Conservation (phyloP, 2,113 vertebrate species). For the Cercocebus atys region DNA sequence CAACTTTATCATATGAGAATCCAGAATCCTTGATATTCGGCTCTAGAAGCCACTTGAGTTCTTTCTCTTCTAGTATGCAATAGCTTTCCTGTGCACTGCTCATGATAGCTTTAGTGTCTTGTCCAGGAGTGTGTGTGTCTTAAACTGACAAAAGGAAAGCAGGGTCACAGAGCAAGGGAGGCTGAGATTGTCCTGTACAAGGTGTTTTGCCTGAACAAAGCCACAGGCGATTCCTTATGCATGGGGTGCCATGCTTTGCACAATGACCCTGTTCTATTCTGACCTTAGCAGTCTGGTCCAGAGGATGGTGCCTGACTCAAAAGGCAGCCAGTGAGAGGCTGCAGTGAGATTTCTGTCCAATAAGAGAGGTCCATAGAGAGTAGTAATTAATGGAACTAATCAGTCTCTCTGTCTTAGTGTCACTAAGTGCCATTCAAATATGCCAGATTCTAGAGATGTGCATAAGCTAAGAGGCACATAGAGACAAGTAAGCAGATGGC, state of each 20-base stretch:
- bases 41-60: neutral
- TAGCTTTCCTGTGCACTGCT: neutral
- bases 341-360: neutral
- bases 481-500: neutral
- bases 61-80: rapidly evolving
- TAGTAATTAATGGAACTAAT: neutral
- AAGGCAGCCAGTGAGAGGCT: neutral
- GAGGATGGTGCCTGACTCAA: neutral
- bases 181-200: neutral
- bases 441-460: neutral
- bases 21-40: neutral
- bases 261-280: neutral
- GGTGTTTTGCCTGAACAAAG: neutral
- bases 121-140: no score
- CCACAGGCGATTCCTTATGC: neutral
- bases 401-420: neutral
- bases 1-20: neutral
- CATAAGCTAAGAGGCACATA: neutral
- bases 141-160: neutral
- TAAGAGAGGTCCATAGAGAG: neutral
- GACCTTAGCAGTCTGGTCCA: neutral
- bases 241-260: neutral
- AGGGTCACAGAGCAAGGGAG: neutral
- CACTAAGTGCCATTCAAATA: neutral
- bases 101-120: neutral